phyloP scores from a whole-genome alignment of 2,888 invertebrate species.

The Hirtodrosophila alboralis region DNA sequence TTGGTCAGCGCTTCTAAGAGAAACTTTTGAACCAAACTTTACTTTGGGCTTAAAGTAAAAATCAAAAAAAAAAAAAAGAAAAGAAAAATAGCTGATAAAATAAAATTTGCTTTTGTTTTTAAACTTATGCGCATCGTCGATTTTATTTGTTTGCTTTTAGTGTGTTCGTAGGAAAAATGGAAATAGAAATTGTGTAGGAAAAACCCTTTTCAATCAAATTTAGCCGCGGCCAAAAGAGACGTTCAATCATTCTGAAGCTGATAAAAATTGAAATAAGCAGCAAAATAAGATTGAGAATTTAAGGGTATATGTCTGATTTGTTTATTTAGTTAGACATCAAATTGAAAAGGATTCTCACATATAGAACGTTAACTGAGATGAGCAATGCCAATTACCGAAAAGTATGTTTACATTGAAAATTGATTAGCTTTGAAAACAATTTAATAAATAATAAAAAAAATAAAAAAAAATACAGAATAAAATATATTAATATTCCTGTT shows the following conservation, averaged over 20 bases:
- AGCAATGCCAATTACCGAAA: no score
- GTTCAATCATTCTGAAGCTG: conserved; percentile 57
- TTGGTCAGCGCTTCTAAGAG: conserved; percentile 1
- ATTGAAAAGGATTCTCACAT: no score
- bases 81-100: conserved; percentile 15
- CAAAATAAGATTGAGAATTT: background rate
- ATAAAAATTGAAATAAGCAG: background rate
- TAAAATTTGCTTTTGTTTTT: conserved; percentile 24
- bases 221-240: conserved; percentile 43
- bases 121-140: conserved; percentile 50
- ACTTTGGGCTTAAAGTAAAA: conserved; percentile 1
- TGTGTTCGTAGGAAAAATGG: background rate
- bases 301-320: no score
- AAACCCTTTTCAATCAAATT: conserved; percentile 76
- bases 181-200: conserved; percentile 2
- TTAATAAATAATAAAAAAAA: no score
- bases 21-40: conserved; percentile 26
- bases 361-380: no score
- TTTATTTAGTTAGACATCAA: no score
- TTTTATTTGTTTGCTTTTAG: conserved; percentile 63
- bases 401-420: no score
- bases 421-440: no score
- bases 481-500: no score
- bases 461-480: no score
- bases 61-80: no score